Conservation (phyloP, 1,140 invertebrate species). For the Zelostemma sp. region DNA sequence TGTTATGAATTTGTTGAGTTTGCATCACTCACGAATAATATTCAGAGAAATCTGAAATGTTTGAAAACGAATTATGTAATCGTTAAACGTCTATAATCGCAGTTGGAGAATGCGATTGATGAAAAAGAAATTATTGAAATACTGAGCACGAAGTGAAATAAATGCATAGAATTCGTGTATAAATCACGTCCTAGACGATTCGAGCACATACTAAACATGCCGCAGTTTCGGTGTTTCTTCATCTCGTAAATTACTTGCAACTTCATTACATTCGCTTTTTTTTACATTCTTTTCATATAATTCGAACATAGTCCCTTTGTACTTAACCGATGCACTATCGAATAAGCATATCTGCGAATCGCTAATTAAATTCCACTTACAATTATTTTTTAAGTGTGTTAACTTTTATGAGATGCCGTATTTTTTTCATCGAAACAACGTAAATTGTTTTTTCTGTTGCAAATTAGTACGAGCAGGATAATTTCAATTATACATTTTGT, state of each 20-base stretch:
- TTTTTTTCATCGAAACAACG: neutral
- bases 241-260: constrained; percentile 14
- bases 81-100: neutral
- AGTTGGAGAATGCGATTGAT: neutral
- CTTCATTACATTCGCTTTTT: neutral
- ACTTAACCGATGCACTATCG: neutral
- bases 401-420: neutral
- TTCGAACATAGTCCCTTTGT: neutral
- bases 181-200: constrained; percentile 23
- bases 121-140: neutral
- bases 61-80: neutral
- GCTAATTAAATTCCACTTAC: too few relatives aligned
- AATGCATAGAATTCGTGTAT: neutral
- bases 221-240: constrained; percentile 11
- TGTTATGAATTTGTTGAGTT: neutral
- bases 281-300: too few relatives aligned
- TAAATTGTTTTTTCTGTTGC: neutral
- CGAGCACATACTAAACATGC: constrained; percentile 18
- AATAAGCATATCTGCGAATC: neutral
- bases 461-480: neutral
- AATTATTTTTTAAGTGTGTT: neutral
- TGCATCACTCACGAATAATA: neutral
- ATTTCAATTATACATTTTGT: too few relatives aligned
- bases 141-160: neutral
- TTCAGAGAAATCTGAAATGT: neutral